Evolutionary conservation across 2,113 vertebrate species (phyloP).

Genomic region (Ceuthmochares aereus): DNA sequence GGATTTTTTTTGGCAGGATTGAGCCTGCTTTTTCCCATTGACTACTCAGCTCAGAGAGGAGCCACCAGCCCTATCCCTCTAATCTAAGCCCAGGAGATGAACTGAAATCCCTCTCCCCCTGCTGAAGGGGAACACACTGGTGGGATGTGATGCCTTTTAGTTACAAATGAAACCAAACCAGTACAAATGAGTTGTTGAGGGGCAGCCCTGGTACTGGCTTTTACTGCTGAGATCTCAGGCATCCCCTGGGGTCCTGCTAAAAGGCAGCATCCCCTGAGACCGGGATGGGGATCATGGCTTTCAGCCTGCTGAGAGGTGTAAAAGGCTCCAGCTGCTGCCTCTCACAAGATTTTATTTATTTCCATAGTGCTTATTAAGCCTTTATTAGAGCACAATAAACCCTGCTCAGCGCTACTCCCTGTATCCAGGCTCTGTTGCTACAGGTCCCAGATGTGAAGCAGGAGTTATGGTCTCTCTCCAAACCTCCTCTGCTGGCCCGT

Average conservation of each 20-base stretch:
- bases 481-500: neutral
- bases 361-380: neutral
- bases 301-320: neutral
- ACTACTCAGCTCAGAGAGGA: neutral
- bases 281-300: accelerated
- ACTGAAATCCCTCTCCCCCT: neutral
- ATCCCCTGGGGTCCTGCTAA: too few species aligned
- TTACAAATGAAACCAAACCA: neutral
- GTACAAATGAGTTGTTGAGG: accelerated
- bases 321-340: neutral
- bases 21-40: accelerated
- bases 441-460: neutral
- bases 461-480: neutral
- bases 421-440: neutral
- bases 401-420: accelerated
- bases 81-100: neutral
- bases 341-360: neutral
- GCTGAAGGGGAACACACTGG: accelerated
- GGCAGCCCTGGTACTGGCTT: neutral
- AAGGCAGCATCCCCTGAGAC: neutral
- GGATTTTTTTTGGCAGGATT: neutral
- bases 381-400: neutral
- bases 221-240: accelerated
- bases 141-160: neutral
- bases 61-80: neutral